A percentile compares a stretch with the other conserved stretches of the same genome.
Conservation (phyloP, 2,797 vertebrate species). For the Lacerta viridis region DNA sequence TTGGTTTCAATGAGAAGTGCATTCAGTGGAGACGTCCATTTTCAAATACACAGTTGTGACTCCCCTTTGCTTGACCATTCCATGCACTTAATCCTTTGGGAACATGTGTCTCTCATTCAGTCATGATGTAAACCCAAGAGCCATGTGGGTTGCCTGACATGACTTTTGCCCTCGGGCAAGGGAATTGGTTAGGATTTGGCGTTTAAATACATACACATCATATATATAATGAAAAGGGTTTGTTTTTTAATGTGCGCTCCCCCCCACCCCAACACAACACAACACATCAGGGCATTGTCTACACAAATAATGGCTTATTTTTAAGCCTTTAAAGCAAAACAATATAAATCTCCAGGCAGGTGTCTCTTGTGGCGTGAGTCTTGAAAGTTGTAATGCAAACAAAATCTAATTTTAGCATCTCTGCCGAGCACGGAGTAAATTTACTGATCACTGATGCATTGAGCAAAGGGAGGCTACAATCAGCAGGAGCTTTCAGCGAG, state of each 20-base stretch:
- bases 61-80: too few relatives aligned
- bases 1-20: too few relatives aligned
- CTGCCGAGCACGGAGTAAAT: slow-evolving; percentile 80
- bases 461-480: slow-evolving; percentile 79
- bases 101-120: not conserved
- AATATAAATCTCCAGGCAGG: slow-evolving; percentile 83
- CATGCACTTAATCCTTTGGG: not conserved
- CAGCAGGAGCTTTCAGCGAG: slow-evolving; percentile 85
- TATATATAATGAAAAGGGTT: slow-evolving; percentile 64
- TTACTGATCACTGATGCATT: slow-evolving; percentile 85
- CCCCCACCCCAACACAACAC: slow-evolving; percentile 60
- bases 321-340: slow-evolving; percentile 79
- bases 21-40: too few relatives aligned
- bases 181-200: slow-evolving; percentile 67
- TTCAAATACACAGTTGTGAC: too few relatives aligned
- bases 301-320: slow-evolving; percentile 72
- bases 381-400: slow-evolving; percentile 83
- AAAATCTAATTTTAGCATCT: slow-evolving; percentile 86
- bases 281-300: slow-evolving; percentile 76
- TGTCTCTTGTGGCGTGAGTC: slow-evolving; percentile 80
- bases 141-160: not conserved
- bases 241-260: slow-evolving; percentile 60
- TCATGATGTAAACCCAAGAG: too few relatives aligned
- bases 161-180: slow-evolving; percentile 46
- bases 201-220: too few relatives aligned